phyloP scores from a whole-genome alignment of 2,888 invertebrate species.

The Serrognathus titanus region DNA sequence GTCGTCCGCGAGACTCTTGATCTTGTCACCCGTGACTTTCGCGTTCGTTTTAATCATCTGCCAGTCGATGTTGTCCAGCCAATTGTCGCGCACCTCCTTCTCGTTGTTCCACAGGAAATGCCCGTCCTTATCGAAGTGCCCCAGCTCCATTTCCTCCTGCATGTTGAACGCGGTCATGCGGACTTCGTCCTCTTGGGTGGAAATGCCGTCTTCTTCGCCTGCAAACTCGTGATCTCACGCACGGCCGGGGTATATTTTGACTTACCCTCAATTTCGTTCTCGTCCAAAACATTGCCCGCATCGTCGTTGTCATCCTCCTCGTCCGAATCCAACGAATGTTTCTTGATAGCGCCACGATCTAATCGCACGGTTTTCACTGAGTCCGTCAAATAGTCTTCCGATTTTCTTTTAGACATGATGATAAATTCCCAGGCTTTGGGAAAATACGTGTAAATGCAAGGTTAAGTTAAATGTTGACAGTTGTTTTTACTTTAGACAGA shows the following conservation, averaged over 20 bases:
- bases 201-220: slow-evolving; percentile 55
- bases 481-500: too few species aligned
- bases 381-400: neutral
- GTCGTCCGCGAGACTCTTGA: slow-evolving; percentile 57
- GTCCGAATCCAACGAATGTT: slow-evolving; percentile 89
- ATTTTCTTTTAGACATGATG: slow-evolving; percentile 14
- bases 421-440: slow-evolving; percentile 29
- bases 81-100: slow-evolving; percentile 83
- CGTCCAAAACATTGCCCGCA: slow-evolving; percentile 69
- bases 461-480: too few species aligned
- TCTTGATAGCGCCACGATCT: slow-evolving; percentile 43
- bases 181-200: slow-evolving; percentile 69
- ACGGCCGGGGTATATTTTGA: slow-evolving; percentile 37
- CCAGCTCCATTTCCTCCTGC: slow-evolving; percentile 97
- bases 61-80: slow-evolving; percentile 98
- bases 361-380: neutral
- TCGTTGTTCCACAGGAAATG: slow-evolving; percentile 95
- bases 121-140: slow-evolving; percentile 94
- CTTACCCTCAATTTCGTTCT: slow-evolving; percentile 79
- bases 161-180: slow-evolving; percentile 98
- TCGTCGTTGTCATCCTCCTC: slow-evolving; percentile 84
- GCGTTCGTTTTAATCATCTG: slow-evolving; percentile 66
- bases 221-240: neutral
- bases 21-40: slow-evolving; percentile 39
- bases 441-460: neutral